phyloP scores from a whole-genome alignment of 2,888 invertebrate species.

The Trimorus sp. region DNA sequence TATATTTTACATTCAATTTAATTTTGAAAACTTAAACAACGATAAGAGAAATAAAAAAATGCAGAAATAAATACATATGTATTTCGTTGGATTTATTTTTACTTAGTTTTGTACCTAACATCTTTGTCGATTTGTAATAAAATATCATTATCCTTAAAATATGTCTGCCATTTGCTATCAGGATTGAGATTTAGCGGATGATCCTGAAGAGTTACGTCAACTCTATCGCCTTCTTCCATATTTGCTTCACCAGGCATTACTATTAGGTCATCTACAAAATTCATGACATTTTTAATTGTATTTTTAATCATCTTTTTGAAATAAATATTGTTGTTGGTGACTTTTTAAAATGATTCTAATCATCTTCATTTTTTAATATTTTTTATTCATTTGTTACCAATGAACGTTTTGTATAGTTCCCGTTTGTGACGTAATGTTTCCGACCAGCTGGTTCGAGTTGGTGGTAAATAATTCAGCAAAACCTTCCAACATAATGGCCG shows the following conservation, averaged over 20 bases:
- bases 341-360: too few relatives aligned
- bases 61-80: too few relatives aligned
- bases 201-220: conserved; percentile 86
- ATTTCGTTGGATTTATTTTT: too few relatives aligned
- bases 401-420: conserved; percentile 90
- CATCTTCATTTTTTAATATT: background rate
- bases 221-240: conserved; percentile 83
- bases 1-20: background rate
- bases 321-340: too few relatives aligned
- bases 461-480: conserved; percentile 92
- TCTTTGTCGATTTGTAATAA: conserved; percentile 99
- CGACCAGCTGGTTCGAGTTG: conserved; percentile 86
- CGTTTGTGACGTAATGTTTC: conserved; percentile 88
- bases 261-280: conserved; percentile 89
- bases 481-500: conserved; percentile 94
- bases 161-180: conserved; percentile 97
- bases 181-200: conserved; percentile 98
- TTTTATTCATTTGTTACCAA: conserved; percentile 83
- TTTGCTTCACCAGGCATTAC: conserved; percentile 88
- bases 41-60: background rate
- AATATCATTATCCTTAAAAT: conserved; percentile 98
- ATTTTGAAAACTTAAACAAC: too few relatives aligned
- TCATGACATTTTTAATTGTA: too few relatives aligned
- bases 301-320: too few relatives aligned
- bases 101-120: conserved; percentile 84